Evolutionary conservation across 2,888 invertebrate species (phyloP).

Genomic region (Polymixis lichenea): DNA sequence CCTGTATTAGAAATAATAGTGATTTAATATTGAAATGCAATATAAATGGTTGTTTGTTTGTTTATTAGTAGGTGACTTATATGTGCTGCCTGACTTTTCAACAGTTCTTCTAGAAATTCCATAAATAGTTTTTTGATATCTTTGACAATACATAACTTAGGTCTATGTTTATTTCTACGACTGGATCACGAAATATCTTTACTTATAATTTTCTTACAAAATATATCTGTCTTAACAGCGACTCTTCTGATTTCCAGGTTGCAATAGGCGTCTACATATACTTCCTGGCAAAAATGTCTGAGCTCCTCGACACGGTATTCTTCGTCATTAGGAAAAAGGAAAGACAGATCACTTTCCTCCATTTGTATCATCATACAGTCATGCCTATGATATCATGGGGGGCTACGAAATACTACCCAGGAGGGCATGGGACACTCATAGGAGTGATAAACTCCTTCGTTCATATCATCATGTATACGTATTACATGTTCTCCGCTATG

Average conservation of each 20-base stretch:
- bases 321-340: constrained; percentile 98
- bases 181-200: too few relatives aligned
- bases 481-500: constrained; percentile 97
- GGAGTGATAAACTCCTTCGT: constrained; percentile 98
- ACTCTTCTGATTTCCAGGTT: constrained; percentile 83
- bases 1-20: too few relatives aligned
- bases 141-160: background rate
- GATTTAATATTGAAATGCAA: background rate
- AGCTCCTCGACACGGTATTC: constrained; percentile 97
- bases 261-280: constrained; percentile 95
- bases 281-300: constrained; percentile 96
- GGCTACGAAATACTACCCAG: constrained; percentile 96
- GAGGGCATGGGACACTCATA: constrained; percentile 97
- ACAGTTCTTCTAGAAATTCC: background rate
- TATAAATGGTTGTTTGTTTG: background rate
- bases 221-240: background rate
- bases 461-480: constrained; percentile 98
- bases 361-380: constrained; percentile 98
- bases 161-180: too few relatives aligned
- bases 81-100: background rate
- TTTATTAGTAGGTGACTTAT: background rate
- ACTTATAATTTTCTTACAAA: background rate
- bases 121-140: background rate
- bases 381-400: constrained; percentile 99
- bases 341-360: constrained; percentile 96